phyloP scores from a whole-genome alignment of 2,113 vertebrate genomes.

The Lampris megalopsis region DNA sequence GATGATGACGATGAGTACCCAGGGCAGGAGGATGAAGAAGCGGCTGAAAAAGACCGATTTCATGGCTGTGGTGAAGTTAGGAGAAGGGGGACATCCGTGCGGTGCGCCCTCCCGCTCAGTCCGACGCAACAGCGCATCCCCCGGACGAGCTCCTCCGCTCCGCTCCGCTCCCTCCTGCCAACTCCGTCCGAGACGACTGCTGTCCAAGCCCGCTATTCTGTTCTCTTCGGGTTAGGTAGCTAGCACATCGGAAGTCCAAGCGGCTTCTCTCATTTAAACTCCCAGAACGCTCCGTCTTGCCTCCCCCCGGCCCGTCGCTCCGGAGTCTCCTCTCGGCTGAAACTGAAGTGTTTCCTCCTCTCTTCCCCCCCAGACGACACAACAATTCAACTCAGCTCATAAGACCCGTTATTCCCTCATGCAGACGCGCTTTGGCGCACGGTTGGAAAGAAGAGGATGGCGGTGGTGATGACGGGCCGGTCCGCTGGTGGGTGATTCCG shows the following conservation, averaged over 20 bases:
- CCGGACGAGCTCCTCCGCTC: background rate
- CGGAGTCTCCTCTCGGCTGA: slow-evolving; percentile 43
- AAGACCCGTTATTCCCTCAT: slow-evolving; percentile 43
- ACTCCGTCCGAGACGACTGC: no score
- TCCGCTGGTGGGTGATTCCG: slow-evolving; percentile 20
- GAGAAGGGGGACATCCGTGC: background rate
- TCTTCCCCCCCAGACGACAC: slow-evolving; percentile 28
- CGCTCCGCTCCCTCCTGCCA: no score
- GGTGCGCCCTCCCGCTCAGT: slow-evolving; percentile 45
- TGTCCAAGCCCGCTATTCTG: no score
- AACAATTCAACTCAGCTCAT: slow-evolving; percentile 1
- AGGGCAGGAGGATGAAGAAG: slow-evolving; percentile 92
- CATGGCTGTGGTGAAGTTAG: slow-evolving; percentile 79
- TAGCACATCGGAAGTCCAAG: background rate
- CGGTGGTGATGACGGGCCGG: background rate
- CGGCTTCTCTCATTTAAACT: background rate
- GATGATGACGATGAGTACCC: slow-evolving; percentile 93
- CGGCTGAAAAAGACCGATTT: slow-evolving; percentile 90
- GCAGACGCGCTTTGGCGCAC: background rate
- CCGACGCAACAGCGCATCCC: slow-evolving; percentile 49
- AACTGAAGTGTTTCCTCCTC: slow-evolving; percentile 42
- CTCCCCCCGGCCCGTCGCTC: slow-evolving; percentile 50
- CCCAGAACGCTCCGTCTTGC: slow-evolving; percentile 31
- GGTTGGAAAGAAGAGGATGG: slow-evolving; percentile 27
- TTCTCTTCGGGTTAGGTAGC: no score